Conservation (phyloP, 2,797 vertebrate species). For the Pangasius djambal region DNA sequence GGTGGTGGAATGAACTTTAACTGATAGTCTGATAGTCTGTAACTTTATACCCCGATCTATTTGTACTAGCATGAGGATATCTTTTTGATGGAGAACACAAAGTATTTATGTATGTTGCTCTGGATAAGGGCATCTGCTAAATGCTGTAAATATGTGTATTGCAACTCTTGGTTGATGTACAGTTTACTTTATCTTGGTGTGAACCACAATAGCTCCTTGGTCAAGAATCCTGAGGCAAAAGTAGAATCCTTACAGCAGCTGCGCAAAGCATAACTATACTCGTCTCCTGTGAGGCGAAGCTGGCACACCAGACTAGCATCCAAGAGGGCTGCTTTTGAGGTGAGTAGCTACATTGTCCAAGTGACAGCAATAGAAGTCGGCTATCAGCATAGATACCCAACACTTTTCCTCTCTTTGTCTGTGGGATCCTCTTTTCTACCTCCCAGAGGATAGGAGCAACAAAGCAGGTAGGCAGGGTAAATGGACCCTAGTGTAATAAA, state of each 20-base stretch:
- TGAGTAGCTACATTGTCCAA: constrained; percentile 11
- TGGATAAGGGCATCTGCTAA: neutral
- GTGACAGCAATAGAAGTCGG: neutral
- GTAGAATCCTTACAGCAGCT: neutral
- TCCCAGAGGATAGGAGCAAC: constrained; percentile 7
- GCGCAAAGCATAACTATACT: neutral
- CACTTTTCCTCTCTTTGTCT: neutral
- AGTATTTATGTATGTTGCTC: neutral
- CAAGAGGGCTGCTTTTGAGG: neutral
- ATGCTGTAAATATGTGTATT: neutral
- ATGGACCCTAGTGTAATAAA: constrained; percentile 11
- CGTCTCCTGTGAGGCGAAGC: neutral
- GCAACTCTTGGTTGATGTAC: neutral
- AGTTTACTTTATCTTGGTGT: neutral
- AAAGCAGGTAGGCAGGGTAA: constrained; percentile 17
- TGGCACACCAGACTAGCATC: neutral
- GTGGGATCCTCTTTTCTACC: neutral
- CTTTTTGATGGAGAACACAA: neutral
- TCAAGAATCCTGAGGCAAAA: neutral
- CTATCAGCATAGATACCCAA: constrained; percentile 12
- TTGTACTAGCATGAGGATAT: neutral
- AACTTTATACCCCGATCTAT: neutral
- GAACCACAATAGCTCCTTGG: neutral
- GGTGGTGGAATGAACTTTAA: neutral
- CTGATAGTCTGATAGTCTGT: neutral